Percentiles rank a stretch among this genome's conserved stretches.
Evolutionary conservation across 2,113 vertebrate genomes (phyloP).

Genomic region (Pterocles orientalis): DNA sequence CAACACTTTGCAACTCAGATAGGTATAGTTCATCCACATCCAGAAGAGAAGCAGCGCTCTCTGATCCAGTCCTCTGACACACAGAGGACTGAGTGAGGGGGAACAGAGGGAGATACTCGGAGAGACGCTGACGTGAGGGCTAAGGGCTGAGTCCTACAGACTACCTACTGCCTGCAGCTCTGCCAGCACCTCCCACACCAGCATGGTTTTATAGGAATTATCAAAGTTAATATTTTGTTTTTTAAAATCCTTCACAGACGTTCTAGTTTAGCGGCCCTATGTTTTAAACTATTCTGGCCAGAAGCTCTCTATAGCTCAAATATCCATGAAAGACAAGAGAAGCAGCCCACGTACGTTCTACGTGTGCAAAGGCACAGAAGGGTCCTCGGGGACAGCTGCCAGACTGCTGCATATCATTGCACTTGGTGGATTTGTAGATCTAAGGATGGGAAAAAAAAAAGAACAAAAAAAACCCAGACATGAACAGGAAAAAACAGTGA

Average conservation of each 20-base stretch:
- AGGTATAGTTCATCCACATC: background rate
- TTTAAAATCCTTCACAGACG: background rate
- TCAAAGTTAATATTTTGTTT: background rate
- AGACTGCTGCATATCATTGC: constrained; percentile 98
- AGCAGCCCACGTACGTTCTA: constrained; percentile 87
- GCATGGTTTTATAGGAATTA: background rate
- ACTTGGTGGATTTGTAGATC: constrained; percentile 99
- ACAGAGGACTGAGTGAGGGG: background rate
- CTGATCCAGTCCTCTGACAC: background rate
- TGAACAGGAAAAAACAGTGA: constrained; percentile 21
- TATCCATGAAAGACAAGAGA: constrained; percentile 8
- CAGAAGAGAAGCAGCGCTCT: background rate
- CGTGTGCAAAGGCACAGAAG: constrained; percentile 98
- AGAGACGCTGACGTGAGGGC: background rate
- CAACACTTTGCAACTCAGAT: background rate
- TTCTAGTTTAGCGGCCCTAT: background rate
- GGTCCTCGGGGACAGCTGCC: constrained; percentile 96
- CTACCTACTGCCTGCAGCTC: background rate
- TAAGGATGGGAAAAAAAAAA: constrained; percentile 43
- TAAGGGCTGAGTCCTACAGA: background rate
- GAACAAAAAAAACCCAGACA: background rate
- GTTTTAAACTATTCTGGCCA: background rate
- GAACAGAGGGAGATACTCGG: background rate
- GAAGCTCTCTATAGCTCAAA: background rate
- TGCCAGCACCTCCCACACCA: background rate